Conservation (phyloP, 2,797 vertebrate genomes). For the Tragopan temminckii region DNA sequence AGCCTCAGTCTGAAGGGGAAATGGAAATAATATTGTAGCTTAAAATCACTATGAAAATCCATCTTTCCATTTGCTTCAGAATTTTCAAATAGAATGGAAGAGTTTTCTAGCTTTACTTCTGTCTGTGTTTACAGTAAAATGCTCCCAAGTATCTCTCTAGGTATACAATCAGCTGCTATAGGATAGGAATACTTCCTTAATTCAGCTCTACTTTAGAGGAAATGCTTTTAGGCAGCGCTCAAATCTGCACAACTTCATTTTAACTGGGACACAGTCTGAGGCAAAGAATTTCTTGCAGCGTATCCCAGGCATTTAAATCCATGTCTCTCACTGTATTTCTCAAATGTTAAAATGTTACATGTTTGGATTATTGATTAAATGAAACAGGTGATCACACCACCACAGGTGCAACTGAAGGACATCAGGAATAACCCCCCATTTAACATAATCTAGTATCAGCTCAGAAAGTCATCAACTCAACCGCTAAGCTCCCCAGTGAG, state of each 20-base stretch:
- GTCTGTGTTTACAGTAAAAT: accelerated
- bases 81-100: accelerated
- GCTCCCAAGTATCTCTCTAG: accelerated
- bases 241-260: background rate
- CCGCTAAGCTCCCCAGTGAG: background rate
- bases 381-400: background rate
- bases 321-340: background rate
- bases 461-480: background rate
- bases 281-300: background rate
- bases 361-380: background rate
- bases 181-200: background rate
- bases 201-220: background rate
- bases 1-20: conserved; percentile 70
- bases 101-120: accelerated
- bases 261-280: background rate
- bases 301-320: background rate
- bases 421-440: background rate
- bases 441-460: background rate
- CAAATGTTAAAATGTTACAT: background rate
- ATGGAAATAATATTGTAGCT: accelerated
- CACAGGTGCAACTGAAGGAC: background rate
- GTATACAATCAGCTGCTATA: background rate
- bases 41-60: accelerated
- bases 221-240: background rate
- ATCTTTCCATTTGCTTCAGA: background rate